phyloP scores from a whole-genome alignment of 37 sponge, comb jelly and placozoan genomes.

The Dysidea cf. avara region DNA sequence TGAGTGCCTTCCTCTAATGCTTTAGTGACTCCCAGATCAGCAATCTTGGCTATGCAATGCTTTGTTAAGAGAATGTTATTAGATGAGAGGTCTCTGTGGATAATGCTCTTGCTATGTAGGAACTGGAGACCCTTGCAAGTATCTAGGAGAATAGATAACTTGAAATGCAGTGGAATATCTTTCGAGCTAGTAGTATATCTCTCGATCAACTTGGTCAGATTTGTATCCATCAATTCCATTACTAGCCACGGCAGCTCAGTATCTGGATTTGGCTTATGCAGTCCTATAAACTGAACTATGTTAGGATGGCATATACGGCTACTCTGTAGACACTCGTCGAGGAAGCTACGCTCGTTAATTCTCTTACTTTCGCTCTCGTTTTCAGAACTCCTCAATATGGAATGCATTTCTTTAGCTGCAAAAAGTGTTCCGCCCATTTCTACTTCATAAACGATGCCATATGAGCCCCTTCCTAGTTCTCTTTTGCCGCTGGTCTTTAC shows the following conservation, averaged over 20 bases:
- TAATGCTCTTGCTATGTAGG: constrained; percentile 23
- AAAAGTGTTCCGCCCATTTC: no score
- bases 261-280: not conserved
- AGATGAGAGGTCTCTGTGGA: no score
- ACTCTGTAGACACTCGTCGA: constrained; percentile 26
- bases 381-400: no score
- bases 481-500: no score
- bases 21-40: constrained; percentile 28
- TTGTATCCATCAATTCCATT: constrained; percentile 18
- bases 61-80: constrained; percentile 26
- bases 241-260: constrained; percentile 20
- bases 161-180: not conserved
- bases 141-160: constrained; percentile 27
- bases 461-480: no score
- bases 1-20: no score
- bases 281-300: constrained; percentile 38
- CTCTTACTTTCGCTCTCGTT: no score
- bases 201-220: constrained; percentile 5
- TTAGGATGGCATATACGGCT: constrained; percentile 31
- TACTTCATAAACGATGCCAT: no score
- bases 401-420: no score
- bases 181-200: no score
- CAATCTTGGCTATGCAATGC: constrained; percentile 26
- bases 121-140: constrained; percentile 12
- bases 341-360: not conserved